phyloP scores from a whole-genome alignment of 2,888 invertebrate species.

The Chouioia cunea region DNA sequence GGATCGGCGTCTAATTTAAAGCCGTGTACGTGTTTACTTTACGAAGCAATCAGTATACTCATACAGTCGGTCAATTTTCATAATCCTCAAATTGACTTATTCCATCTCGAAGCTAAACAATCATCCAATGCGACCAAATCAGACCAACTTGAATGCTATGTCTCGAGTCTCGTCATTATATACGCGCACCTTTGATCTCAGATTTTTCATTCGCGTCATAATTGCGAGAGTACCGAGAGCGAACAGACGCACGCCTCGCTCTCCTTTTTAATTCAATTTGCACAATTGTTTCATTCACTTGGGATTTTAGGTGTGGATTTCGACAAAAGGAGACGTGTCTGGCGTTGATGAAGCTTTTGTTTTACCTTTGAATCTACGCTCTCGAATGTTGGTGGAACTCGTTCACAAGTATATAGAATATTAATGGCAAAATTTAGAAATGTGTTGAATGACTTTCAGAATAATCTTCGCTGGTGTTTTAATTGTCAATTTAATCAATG shows the following conservation, averaged over 20 bases:
- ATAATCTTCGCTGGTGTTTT: no score
- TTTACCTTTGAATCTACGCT: no score
- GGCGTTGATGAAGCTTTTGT: no score
- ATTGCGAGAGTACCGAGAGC: constrained; percentile 10
- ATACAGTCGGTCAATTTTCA: constrained; percentile 4
- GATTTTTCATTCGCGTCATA: constrained; percentile 20
- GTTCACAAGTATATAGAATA: background rate
- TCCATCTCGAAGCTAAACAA: background rate
- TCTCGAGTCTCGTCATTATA: background rate
- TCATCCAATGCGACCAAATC: background rate
- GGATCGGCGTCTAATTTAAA: no score
- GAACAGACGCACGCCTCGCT: background rate
- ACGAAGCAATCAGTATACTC: no score
- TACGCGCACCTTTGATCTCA: constrained; percentile 35
- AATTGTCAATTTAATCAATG: no score
- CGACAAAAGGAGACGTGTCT: no score
- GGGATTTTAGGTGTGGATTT: no score
- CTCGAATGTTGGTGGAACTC: background rate
- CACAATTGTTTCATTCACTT: background rate
- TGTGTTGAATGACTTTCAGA: no score
- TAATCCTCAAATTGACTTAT: constrained; percentile 9
- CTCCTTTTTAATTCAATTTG: background rate
- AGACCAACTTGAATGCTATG: background rate
- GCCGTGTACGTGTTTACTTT: no score
- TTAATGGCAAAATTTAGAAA: no score